Evolutionary conservation across 2,888 invertebrate species (phyloP).

Genomic region (Meghimatium bilineatum): DNA sequence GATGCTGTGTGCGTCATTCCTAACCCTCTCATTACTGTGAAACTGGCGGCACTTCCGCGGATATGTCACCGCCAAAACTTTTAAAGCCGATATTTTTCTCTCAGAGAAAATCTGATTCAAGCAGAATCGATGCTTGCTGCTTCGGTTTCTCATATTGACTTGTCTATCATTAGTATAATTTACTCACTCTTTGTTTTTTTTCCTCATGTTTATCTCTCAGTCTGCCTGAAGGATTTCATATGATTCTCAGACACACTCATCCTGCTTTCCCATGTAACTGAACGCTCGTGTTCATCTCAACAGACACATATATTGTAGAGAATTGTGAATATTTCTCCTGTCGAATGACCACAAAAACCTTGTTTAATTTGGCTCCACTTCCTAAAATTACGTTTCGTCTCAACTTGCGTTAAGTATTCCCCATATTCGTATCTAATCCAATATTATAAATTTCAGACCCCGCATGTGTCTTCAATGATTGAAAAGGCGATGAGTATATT

Average conservation of each 20-base stretch:
- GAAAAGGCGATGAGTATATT: background rate
- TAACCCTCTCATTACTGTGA: background rate
- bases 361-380: constrained; percentile 10
- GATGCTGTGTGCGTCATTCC: background rate
- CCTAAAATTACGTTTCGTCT: constrained; percentile 6
- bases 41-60: background rate
- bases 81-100: background rate
- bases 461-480: background rate
- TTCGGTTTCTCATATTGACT: background rate
- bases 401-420: background rate
- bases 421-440: background rate
- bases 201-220: background rate
- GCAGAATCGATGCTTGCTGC: background rate
- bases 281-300: background rate
- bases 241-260: background rate
- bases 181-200: background rate
- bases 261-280: background rate
- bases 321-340: background rate
- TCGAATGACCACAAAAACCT: constrained; percentile 1
- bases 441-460: background rate
- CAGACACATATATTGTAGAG: background rate
- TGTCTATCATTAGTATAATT: constrained; percentile 6
- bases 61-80: background rate
- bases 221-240: background rate
- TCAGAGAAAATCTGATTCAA: background rate